phyloP scores from a whole-genome alignment of 2,888 invertebrate species.

The Plagodis pulveraria region DNA sequence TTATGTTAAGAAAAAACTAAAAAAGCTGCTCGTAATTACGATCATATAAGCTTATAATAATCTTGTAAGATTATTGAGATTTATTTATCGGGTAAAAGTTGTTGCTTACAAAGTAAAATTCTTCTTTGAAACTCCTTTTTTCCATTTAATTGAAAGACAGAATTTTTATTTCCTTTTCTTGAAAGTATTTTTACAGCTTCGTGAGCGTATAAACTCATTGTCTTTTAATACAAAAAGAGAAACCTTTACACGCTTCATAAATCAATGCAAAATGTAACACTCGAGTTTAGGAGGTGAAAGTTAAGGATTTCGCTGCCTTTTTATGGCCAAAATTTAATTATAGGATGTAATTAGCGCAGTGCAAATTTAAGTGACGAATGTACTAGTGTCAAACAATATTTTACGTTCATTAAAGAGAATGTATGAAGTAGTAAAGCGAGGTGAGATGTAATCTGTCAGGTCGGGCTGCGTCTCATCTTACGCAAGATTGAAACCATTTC shows the following conservation, averaged over 20 bases:
- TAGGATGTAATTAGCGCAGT: constrained; percentile 36
- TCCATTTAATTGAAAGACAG: background rate
- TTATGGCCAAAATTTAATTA: constrained; percentile 33
- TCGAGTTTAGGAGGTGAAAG: constrained; percentile 34
- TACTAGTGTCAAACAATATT: constrained; percentile 33
- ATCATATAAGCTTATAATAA: no score
- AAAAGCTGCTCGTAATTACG: no score
- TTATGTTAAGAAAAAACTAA: no score
- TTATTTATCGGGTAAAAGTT: background rate
- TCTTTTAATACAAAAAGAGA: constrained; percentile 25
- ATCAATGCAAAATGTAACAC: constrained; percentile 30
- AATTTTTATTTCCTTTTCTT: constrained; percentile 3
- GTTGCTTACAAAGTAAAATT: background rate
- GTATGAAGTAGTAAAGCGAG: constrained; percentile 37
- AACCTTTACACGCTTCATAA: constrained; percentile 23
- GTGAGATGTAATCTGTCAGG: constrained; percentile 59
- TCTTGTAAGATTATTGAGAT: no score
- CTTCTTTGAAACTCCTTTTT: background rate
- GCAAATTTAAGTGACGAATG: constrained; percentile 29
- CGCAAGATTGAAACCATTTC: constrained; percentile 68
- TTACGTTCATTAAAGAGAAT: constrained; percentile 43
- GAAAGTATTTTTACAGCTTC: constrained; percentile 15
- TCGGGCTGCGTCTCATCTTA: constrained; percentile 48
- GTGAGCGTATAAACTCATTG: constrained; percentile 25
- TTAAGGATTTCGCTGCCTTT: constrained; percentile 24